Conservation (phyloP, 1,140 invertebrate genomes). For the Penaeus japonicus region DNA sequence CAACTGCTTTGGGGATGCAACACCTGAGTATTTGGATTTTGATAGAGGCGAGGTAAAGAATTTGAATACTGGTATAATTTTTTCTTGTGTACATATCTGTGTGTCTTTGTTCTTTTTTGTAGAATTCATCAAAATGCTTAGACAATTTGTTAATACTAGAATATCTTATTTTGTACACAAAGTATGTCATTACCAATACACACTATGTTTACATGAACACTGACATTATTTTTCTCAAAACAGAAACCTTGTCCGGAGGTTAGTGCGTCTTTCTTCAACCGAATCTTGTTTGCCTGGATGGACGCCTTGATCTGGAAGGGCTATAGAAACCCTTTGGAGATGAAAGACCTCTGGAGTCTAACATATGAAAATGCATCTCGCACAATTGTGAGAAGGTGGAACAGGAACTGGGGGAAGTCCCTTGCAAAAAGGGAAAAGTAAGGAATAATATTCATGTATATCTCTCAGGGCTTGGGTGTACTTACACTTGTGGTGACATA, state of each 20-base stretch:
- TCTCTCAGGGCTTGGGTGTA: not conserved
- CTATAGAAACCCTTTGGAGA: constrained; percentile 81
- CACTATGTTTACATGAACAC: not conserved
- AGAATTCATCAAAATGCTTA: constrained; percentile 59
- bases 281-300: constrained; percentile 92
- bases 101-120: too few relatives aligned
- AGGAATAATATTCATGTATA: constrained; percentile 14
- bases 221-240: not conserved
- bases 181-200: too few relatives aligned
- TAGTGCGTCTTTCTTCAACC: constrained; percentile 86
- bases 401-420: constrained; percentile 80
- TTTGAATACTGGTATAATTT: too few relatives aligned
- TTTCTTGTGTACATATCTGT: too few relatives aligned
- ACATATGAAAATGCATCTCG: constrained; percentile 82
- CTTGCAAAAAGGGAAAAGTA: constrained; percentile 65
- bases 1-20: constrained; percentile 82
- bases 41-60: constrained; percentile 71
- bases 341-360: constrained; percentile 87
- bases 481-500: not conserved
- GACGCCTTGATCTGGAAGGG: constrained; percentile 83
- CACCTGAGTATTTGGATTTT: constrained; percentile 76
- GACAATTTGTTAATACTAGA: not conserved
- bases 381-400: constrained; percentile 83
- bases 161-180: too few relatives aligned
- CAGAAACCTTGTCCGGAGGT: constrained; percentile 89